Evolutionary conservation across 2,888 invertebrate genomes (phyloP).

Genomic region (Drosophila niveifrons): DNA sequence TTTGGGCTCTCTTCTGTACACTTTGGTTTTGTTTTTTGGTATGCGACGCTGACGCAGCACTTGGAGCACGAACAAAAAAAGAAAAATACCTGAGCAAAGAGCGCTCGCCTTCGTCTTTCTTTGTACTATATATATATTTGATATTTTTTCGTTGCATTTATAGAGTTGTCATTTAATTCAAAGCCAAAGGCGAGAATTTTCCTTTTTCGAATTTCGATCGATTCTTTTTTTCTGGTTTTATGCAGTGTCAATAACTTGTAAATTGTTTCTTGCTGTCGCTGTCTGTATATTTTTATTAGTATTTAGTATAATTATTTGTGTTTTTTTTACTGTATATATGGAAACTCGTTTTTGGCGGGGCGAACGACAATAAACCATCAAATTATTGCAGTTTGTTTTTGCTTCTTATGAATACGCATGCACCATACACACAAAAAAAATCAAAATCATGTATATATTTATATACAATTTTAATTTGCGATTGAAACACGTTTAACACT

Average conservation of each 20-base stretch:
- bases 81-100: conserved; percentile 59
- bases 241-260: conserved; percentile 76
- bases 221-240: conserved; percentile 15
- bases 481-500: conserved; percentile 65
- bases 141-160: too few relatives aligned
- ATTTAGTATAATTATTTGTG: conserved; percentile 45
- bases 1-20: conserved; percentile 13
- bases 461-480: conserved; percentile 55
- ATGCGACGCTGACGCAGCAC: conserved; percentile 47
- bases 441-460: conserved; percentile 44
- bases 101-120: conserved; percentile 24
- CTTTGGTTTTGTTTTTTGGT: conserved; percentile 46
- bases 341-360: conserved; percentile 59
- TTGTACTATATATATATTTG: too few relatives aligned
- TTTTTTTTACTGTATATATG: conserved; percentile 21
- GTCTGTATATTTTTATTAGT: conserved; percentile 35
- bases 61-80: conserved; percentile 48
- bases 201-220: not conserved
- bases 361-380: conserved; percentile 42
- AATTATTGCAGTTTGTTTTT: conserved; percentile 56
- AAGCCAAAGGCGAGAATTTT: not conserved
- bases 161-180: too few relatives aligned
- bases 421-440: too few relatives aligned
- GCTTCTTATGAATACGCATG: conserved; percentile 8
- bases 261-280: conserved; percentile 46